Evolutionary conservation across 1,140 invertebrate species (phyloP).

Genomic region (Drosophila baimaii): DNA sequence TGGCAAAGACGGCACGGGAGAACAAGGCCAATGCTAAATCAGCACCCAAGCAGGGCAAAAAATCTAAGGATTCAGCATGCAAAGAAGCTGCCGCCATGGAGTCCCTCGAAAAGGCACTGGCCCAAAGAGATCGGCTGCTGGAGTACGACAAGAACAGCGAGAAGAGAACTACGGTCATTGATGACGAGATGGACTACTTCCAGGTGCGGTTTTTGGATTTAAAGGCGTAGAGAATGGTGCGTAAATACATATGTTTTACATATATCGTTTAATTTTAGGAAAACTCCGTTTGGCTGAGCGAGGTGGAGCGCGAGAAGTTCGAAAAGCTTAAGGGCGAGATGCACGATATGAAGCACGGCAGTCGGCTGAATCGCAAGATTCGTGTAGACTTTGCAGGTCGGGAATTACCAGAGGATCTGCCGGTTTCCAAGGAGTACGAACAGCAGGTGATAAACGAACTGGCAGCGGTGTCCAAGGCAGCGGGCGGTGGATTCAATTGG

Average conservation of each 20-base stretch:
- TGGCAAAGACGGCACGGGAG: constrained; percentile 44
- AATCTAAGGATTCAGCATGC: constrained; percentile 7
- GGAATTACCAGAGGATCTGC: constrained; percentile 85
- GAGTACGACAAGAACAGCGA: constrained; percentile 95
- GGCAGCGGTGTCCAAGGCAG: constrained; percentile 57
- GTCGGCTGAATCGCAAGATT: constrained; percentile 88
- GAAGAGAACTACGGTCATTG: constrained; percentile 94
- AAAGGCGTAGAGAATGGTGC: not conserved
- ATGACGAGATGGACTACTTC: constrained; percentile 98
- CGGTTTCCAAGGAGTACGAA: constrained; percentile 85
- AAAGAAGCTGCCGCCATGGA: constrained; percentile 64
- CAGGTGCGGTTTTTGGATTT: constrained; percentile 18
- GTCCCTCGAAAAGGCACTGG: constrained; percentile 88
- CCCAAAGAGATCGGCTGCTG: constrained; percentile 92
- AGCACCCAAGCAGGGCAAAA: constrained; percentile 13
- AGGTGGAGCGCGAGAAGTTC: constrained; percentile 88
- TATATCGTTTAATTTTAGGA: constrained; percentile 58
- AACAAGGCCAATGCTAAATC: constrained; percentile 6
- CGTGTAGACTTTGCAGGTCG: constrained; percentile 93
- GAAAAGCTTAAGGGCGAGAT: constrained; percentile 89
- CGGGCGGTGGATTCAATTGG: constrained; percentile 2
- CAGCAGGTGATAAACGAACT: constrained; percentile 84
- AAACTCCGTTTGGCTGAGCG: constrained; percentile 92
- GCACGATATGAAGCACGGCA: constrained; percentile 89
- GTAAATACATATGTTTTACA: too few relatives aligned